Base-by-base conservation (phyloP, 1,140 invertebrate genomes). In the Drosophila grimshawi region DNA sequence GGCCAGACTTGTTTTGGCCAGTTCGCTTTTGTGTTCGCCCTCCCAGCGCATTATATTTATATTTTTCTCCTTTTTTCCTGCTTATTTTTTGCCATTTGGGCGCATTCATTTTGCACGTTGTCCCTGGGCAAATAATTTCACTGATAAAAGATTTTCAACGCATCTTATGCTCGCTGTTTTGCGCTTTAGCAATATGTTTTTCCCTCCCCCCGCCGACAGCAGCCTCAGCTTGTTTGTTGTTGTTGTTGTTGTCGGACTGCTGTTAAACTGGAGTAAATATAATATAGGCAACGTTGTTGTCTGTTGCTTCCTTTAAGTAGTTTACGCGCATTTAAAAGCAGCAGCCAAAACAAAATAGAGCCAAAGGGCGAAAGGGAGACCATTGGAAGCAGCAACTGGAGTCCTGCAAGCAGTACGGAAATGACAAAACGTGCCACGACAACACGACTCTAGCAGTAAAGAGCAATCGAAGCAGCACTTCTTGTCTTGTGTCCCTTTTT, bases 101-200 rank as follows among this genome's bases (percentile, higher is more conserved):
- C 61, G 56, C 68, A 65, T 66, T 66, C 49, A 72, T 72, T 73
- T 46, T 72, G 59, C 51, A 61, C 66, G 60, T 63, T 88, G 83
- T 86, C 83, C 80, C 78, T 83, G 80, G 46, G 85, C 83, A 88
- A 86, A 89, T 88, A 89, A 89, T 89, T 88, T 89, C 80, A 75
- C 85, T 83, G 80, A 88, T 88, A 88, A 88, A 88, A 81, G 83
- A 88, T 89, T 88, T 88, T 88, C 80, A 88, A 89, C 83, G 85
- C 83, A 83, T 88, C 83, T 88, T 83, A 75, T 83, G 83, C 65
- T 69, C 80, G 70, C 83, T 89, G 83, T 88, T 88, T 60, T 89
- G 83, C 80, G 76, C 83, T 89, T 59, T 80, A 61, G 85, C 83
- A 88, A 88, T 88, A 88, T 89, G 83, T 89, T 88, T 86, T 81